phyloP scores from a whole-genome alignment of 2,113 vertebrate species.

The Lophotis ruficrista region DNA sequence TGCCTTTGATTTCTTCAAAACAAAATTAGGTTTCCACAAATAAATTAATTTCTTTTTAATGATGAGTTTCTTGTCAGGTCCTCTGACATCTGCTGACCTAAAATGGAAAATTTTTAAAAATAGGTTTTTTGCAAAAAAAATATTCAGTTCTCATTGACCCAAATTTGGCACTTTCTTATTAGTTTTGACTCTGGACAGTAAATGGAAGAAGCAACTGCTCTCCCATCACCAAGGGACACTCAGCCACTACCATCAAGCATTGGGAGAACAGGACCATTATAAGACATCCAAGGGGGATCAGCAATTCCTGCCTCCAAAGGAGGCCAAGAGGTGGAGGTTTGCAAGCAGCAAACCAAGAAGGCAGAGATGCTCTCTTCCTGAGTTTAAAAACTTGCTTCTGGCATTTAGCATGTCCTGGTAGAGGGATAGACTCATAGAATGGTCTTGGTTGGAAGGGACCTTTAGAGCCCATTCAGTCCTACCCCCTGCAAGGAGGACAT shows the following conservation, averaged over 20 bases:
- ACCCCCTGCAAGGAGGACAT: no score
- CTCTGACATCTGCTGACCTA: slow-evolving; percentile 16
- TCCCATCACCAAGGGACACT: neutral
- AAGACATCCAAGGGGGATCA: neutral
- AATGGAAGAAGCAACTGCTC: neutral
- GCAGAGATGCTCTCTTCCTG: neutral
- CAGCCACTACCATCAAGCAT: no score
- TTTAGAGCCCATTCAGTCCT: no score
- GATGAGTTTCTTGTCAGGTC: neutral
- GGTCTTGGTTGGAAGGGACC: no score
- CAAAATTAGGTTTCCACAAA: neutral
- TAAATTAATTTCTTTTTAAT: neutral
- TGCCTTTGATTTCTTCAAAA: slow-evolving; percentile 27
- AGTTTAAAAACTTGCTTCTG: neutral
- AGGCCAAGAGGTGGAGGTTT: neutral
- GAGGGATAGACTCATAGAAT: no score
- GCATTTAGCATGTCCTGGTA: neutral
- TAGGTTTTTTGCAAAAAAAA: neutral
- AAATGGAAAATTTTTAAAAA: neutral
- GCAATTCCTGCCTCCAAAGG: neutral
- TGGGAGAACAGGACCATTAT: neutral
- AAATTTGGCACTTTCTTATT: neutral
- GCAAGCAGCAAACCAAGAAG: neutral
- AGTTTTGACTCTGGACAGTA: neutral
- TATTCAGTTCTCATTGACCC: neutral